Percentiles rank a stretch among this genome's conserved stretches.
phyloP scores from a whole-genome alignment of 1,140 invertebrate genomes.

The Pachyrhynchus sulphureomaculatus region DNA sequence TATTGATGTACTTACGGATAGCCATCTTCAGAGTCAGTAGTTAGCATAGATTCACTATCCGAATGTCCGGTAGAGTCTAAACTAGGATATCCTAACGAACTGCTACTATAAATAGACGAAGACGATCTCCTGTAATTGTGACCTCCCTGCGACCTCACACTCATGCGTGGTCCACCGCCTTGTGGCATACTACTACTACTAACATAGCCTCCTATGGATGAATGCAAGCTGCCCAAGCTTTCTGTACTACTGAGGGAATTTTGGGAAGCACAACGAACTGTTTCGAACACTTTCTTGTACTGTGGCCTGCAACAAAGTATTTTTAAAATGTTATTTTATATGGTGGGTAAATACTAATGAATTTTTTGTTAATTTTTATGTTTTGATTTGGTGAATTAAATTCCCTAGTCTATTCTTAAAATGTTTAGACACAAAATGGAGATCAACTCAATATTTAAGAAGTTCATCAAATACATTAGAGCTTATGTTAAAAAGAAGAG shows the following conservation, averaged over 20 bases:
- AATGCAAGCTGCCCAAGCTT: slow-evolving; percentile 47
- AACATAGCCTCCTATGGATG: slow-evolving; percentile 52
- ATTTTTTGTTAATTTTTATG: no score
- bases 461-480: no score
- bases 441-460: no score
- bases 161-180: slow-evolving; percentile 55
- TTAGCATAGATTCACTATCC: slow-evolving; percentile 53
- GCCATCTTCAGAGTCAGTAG: slow-evolving; percentile 64
- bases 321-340: slow-evolving; percentile 4
- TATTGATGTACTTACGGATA: slow-evolving; percentile 70
- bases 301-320: slow-evolving; percentile 58
- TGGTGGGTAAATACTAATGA: no score
- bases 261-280: slow-evolving; percentile 73
- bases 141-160: slow-evolving; percentile 46
- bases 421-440: no score
- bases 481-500: no score
- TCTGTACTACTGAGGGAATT: slow-evolving; percentile 54
- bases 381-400: no score
- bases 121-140: slow-evolving; percentile 41
- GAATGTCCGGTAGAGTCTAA: slow-evolving; percentile 59
- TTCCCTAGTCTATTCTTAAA: no score
- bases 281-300: slow-evolving; percentile 82
- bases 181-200: slow-evolving; percentile 52
- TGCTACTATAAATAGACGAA: slow-evolving; percentile 50
- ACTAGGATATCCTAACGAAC: slow-evolving; percentile 55